Evolutionary conservation across 2,113 vertebrate species (phyloP).

Genomic region (Tetraodon nigroviridis): DNA sequence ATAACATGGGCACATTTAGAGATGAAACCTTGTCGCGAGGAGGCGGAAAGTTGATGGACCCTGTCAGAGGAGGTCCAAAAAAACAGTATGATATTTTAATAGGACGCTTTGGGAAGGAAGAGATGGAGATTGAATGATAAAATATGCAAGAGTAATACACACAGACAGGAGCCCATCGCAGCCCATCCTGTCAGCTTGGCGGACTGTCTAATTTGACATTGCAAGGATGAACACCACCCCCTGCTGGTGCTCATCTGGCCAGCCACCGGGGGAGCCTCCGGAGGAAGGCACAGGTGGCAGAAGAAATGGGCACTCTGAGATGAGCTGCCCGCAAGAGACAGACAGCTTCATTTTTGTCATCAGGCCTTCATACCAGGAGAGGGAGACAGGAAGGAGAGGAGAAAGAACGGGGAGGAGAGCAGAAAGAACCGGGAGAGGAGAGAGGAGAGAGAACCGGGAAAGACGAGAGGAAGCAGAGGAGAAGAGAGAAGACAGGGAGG

Average conservation of each 20-base stretch:
- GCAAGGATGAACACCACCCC: conserved; percentile 49
- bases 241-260: conserved; percentile 40
- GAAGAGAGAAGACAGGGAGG: too few species aligned
- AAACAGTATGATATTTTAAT: not conserved
- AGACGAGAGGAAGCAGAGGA: too few species aligned
- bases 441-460: not conserved
- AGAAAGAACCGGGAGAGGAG: not conserved
- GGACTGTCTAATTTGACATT: conserved; percentile 19
- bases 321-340: conserved; percentile 21
- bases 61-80: not conserved
- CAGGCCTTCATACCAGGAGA: conserved; percentile 1
- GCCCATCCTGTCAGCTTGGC: conserved; percentile 1
- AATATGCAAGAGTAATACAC: conserved; percentile 2
- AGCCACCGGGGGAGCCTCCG: conserved; percentile 12
- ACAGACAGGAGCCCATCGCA: not conserved
- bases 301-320: conserved; percentile 28
- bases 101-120: not conserved
- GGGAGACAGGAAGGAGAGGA: too few species aligned
- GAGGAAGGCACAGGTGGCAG: conserved; percentile 42
- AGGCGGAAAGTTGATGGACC: conserved; percentile 4
- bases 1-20: conserved; percentile 19
- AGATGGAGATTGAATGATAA: not conserved
- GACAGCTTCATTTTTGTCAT: conserved; percentile 38
- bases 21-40: conserved; percentile 22
- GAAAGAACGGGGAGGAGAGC: too few species aligned